phyloP scores from a whole-genome alignment of 2,113 vertebrate species.

The Zapornia atra region DNA sequence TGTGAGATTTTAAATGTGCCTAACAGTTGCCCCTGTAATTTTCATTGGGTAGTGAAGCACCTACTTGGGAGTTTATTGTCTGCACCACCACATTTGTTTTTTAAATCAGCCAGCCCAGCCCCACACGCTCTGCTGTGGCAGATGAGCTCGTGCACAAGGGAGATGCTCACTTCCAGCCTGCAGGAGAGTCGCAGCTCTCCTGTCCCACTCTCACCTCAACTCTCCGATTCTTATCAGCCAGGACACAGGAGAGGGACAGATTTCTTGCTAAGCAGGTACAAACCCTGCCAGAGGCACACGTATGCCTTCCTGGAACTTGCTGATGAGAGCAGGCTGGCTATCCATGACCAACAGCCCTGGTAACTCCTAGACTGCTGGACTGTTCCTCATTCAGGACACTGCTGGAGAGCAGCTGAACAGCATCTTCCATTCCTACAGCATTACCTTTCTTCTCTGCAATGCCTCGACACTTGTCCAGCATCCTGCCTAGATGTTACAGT shows the following conservation, averaged over 20 bases:
- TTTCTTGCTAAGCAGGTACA: not conserved
- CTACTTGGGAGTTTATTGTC: fast-evolving
- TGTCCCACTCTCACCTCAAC: not conserved
- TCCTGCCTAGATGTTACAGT: not conserved
- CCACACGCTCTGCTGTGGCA: not conserved
- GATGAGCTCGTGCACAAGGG: not conserved
- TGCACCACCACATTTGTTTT: not conserved
- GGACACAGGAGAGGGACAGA: not conserved
- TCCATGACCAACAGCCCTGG: not conserved
- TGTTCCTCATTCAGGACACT: not conserved
- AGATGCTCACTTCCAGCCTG: not conserved
- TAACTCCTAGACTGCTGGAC: not conserved
- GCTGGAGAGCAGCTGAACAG: not conserved
- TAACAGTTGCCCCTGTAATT: not conserved
- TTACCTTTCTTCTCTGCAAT: not conserved
- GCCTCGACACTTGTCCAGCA: not conserved
- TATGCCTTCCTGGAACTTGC: not conserved
- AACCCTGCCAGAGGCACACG: not conserved
- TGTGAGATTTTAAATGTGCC: not conserved
- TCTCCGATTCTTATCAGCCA: not conserved
- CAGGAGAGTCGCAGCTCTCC: not conserved
- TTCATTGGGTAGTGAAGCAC: not conserved
- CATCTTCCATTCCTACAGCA: not conserved
- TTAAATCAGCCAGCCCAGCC: not conserved
- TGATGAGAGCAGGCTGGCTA: not conserved